phyloP scores from a whole-genome alignment of 2,888 invertebrate species.

The Linnaemya tessellans region DNA sequence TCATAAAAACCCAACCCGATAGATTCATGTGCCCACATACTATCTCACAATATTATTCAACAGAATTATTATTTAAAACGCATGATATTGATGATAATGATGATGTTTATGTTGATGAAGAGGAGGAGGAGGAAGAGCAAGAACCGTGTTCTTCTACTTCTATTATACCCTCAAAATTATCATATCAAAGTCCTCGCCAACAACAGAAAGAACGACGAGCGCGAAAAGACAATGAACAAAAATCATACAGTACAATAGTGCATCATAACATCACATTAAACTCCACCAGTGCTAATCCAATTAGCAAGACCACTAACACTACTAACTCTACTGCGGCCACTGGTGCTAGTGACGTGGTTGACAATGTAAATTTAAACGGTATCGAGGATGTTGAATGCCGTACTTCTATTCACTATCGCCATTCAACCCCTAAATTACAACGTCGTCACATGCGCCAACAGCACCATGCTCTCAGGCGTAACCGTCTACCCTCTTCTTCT shows the following conservation, averaged over 20 bases:
- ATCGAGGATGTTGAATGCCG: constrained; percentile 76
- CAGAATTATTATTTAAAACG: constrained; percentile 66
- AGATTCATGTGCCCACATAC: constrained; percentile 27
- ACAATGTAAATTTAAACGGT: constrained; percentile 60
- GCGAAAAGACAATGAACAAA: constrained; percentile 10
- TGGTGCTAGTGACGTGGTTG: constrained; percentile 37
- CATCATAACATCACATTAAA: constrained; percentile 32
- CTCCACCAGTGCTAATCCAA: constrained; percentile 33
- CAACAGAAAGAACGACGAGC: constrained; percentile 38
- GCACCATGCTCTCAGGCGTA: constrained; percentile 72
- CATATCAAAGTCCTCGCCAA: constrained; percentile 72
- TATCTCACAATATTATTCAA: constrained; percentile 67
- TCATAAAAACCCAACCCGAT: constrained; percentile 1
- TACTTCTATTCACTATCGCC: constrained; percentile 77
- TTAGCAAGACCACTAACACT: constrained; percentile 28
- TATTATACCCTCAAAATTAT: constrained; percentile 50
- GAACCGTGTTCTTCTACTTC: constrained; percentile 46
- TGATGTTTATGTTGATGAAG: constrained; percentile 17
- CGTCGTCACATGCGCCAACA: constrained; percentile 74
- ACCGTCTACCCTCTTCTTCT: constrained; percentile 60
- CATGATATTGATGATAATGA: constrained; percentile 25
- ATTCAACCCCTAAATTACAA: constrained; percentile 78
- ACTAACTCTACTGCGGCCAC: constrained; percentile 6
- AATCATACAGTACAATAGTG: constrained; percentile 8
- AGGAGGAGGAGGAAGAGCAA: constrained; percentile 23